Base-by-base conservation (phyloP, 2,113 vertebrate genomes). In the Pontoporia blainvillei region DNA sequence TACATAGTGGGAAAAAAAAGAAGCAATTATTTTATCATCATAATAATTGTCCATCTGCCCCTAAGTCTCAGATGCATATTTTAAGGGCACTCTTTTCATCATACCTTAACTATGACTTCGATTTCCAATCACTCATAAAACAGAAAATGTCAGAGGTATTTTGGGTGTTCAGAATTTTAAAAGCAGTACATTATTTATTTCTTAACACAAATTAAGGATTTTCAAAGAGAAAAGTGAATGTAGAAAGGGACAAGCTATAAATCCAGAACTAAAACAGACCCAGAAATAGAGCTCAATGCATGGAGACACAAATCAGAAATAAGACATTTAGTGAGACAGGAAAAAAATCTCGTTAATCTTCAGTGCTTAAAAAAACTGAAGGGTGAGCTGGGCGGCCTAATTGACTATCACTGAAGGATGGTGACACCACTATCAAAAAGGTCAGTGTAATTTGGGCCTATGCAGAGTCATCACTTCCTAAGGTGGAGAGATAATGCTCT, bases 401-500 rank as follows among this genome's bases (percentile, higher is more conserved):
- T 61, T 96, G 92, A 90, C 81, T 89, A 41, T 97, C 92, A 66
- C 71, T 76, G n/a, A 21, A 67, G 36, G 21, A 86, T 86, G 72
- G 72, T 64, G 87, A 86, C 86, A 86, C 25, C 14, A 61, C 59
- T 66, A 73, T 94, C 93, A 92, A 44, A 84, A 79, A 95, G 97
- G 97, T 98, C 97, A 96, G 39, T 79, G 83, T 75, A 96, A 98
- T 95, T 93, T 96, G 93, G 36, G 52, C 8, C 78, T 72, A 23
- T 82, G 95, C 91, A 39, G 57, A 93, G 73, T 96, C 96, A 96
- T 95, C 95, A 94, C 29, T 96, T 96, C 59, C 34, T 83, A 46
- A 52, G 69, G 57, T 25, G 14, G 41, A 91, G 54, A 94, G 71
- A 95, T 62, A 92, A 91, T 93, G 72, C n/a, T 92, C 52, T 67